Percentiles rank a stretch among this genome's conserved stretches.
These are phyloP conservation scores for Escarpia spicata DNA, from an alignment of 2,888 invertebrate genomes.

Conservation along the genomic window DNA sequence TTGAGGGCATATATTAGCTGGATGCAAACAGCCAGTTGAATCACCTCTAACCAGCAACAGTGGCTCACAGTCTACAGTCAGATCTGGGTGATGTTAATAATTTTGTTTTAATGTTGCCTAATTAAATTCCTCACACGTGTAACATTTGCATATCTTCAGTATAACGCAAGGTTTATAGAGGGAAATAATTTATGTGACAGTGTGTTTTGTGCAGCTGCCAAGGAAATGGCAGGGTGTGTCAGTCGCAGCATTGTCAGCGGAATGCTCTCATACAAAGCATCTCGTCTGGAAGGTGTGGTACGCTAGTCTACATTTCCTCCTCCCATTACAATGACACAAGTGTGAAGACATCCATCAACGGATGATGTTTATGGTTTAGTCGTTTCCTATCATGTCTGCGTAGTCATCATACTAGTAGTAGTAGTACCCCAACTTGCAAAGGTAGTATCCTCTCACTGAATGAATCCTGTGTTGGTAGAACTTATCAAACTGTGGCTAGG, in stretches of 20 bases:
- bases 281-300: background rate
- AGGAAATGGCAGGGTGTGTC: background rate
- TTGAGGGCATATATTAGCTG: background rate
- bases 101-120: background rate
- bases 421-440: background rate
- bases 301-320: background rate
- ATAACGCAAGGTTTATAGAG: background rate
- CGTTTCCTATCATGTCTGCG: background rate
- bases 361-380: background rate
- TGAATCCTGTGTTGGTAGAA: background rate
- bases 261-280: background rate
- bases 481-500: background rate
- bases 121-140: background rate
- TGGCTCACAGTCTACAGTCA: background rate
- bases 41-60: background rate
- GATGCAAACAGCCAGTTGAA: background rate
- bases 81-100: background rate
- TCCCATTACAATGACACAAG: background rate
- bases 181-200: background rate
- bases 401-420: background rate
- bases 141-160: background rate
- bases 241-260: background rate
- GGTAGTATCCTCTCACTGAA: background rate
- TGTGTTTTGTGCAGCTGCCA: background rate
- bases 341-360: background rate